Evolutionary conservation across 2,113 vertebrate species (phyloP), one percentile per base, ranked within the genome.

Genomic region (Cavia aperea): DNA sequence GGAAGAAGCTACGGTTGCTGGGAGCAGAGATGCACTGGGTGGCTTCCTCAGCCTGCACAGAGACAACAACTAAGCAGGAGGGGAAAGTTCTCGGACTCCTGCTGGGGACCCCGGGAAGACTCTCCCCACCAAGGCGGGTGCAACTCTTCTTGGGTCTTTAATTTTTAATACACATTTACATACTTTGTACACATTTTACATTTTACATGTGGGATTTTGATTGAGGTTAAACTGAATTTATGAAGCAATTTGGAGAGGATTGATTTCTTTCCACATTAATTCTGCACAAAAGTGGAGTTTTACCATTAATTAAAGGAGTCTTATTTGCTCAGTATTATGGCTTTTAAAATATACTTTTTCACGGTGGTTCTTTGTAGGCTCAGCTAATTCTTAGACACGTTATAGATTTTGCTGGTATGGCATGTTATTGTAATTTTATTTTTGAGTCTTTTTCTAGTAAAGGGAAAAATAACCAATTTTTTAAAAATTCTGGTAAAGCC

Each of bases 371-470:
- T 51, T 0, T 78, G 21, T 83, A 39, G 31, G 29, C 12, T 29
- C 4, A 43, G 56, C 78, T 78, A 79, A 81, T 56, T 90, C 63
- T 65, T 36, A 72, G 89, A 79, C 49, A 60, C 39, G 21, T 72
- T 33, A 43, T 5, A 58, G n/a, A 13, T 72, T 85, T 81, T 51
- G 63, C 2, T 60, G 49, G 13, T 23, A 49, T 88, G 84, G 14
- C n/a, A 63, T 95, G 43, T 85, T 51, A 75, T 4, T 72, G 14
- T 70, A 54, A 73, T 91, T 88, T 60, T 89, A 75, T 65, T 95
- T 93, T 81, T n/a, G 24, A 66, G 60, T 86, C 21, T 75, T 72
- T 81, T 86, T 75, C 58, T 81, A 43, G 33, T 46, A 33, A 49
- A 85, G 70, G 66, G 36, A 91, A 88, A 85, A n/a, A 23, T 9